Percentiles rank a stretch among this genome's conserved stretches.
These are phyloP conservation scores for Bos indicus DNA, from an alignment of 2,113 vertebrate species.

Conservation along the genomic window DNA sequence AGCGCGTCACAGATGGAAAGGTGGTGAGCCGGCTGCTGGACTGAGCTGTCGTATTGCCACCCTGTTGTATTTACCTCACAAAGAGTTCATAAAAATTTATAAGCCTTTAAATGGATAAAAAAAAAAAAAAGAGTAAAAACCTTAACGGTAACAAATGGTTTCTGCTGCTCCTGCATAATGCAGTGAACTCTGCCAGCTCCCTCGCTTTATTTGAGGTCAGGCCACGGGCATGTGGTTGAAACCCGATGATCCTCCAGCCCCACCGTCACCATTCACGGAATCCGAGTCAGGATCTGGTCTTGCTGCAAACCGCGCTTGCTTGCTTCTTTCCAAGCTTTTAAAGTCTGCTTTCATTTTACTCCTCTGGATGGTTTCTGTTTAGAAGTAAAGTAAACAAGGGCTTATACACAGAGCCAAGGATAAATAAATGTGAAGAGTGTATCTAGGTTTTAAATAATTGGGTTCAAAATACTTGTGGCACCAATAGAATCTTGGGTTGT, in stretches of 20 bases:
- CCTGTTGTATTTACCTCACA: conserved; percentile 37
- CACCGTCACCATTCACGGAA: not conserved
- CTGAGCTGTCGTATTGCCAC: not conserved
- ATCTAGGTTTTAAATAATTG: not conserved
- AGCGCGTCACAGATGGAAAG: not conserved
- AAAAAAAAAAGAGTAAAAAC: conserved; percentile 47
- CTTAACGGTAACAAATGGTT: not conserved
- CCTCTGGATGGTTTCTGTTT: not conserved
- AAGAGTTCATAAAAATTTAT: conserved; percentile 56
- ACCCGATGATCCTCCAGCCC: not conserved
- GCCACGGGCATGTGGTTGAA: not conserved
- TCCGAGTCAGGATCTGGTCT: not conserved
- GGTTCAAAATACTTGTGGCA: not conserved
- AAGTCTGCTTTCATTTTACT: not conserved
- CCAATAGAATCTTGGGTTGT: not conserved
- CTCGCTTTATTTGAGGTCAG: conserved; percentile 20
- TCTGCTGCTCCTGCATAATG: not conserved
- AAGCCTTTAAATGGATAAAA: conserved; percentile 47
- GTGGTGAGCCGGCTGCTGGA: not conserved
- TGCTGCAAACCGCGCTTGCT: not conserved
- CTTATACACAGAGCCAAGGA: not conserved
- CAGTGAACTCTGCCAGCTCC: not conserved
- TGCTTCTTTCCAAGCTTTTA: not conserved
- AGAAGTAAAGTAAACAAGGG: not conserved
- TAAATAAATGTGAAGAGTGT: not conserved